A percentile compares a stretch with the other conserved stretches of the same genome.
Evolutionary conservation across 1,140 invertebrate genomes (phyloP).

Genomic region (Ostrea denselamellosa): DNA sequence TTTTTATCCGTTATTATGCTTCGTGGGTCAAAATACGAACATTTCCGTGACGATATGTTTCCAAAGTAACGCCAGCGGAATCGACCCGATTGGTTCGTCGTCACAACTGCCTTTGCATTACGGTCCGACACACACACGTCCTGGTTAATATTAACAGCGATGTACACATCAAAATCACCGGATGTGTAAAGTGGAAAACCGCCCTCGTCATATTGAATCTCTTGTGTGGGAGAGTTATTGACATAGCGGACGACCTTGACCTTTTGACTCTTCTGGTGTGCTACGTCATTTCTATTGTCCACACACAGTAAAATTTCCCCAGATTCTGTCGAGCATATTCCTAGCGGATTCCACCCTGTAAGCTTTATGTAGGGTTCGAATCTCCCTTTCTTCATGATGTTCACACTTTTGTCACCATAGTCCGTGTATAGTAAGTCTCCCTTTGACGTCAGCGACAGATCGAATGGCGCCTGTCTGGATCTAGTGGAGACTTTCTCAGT

Average conservation of each 20-base stretch:
- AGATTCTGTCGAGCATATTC: conserved; percentile 14
- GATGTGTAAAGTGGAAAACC: background rate
- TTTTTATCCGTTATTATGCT: background rate
- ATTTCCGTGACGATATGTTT: background rate
- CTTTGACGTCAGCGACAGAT: background rate
- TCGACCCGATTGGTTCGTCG: background rate
- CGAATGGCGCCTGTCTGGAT: background rate
- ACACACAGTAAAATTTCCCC: background rate
- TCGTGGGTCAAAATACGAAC: conserved; percentile 14
- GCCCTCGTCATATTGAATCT: background rate
- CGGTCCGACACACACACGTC: conserved; percentile 20
- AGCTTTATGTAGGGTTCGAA: background rate
- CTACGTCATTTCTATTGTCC: background rate
- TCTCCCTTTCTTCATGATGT: conserved; percentile 22
- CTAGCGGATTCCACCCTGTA: conserved; percentile 2
- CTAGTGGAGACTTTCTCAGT: background rate
- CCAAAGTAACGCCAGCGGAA: conserved; percentile 20
- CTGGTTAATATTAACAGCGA: background rate
- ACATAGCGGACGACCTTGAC: conserved; percentile 11
- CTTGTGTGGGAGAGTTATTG: background rate
- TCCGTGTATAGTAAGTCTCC: background rate
- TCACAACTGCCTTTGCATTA: background rate
- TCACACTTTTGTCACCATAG: background rate
- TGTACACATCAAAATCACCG: conserved; percentile 16
- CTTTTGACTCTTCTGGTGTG: background rate